A percentile compares a stretch with the other conserved stretches of the same genome.
Conservation (phyloP, 2,113 vertebrate genomes). For the Odontophorus gujanensis region DNA sequence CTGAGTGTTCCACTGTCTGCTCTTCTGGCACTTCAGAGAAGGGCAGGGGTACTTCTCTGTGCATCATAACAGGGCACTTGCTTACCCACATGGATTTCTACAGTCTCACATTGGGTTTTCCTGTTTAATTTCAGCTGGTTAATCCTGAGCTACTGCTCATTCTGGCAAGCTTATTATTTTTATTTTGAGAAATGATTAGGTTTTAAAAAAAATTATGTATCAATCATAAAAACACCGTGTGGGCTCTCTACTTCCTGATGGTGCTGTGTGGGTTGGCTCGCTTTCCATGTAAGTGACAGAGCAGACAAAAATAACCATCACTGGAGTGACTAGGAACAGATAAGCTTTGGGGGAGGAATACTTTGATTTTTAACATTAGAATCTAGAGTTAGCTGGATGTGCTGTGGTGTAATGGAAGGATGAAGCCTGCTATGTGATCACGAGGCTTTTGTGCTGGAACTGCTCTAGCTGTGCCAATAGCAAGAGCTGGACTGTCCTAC, state of each 20-base stretch:
- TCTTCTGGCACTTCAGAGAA: background rate
- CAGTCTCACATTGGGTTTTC: background rate
- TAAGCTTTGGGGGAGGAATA: conserved; percentile 38
- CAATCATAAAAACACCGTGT: background rate
- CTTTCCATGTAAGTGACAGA: conserved; percentile 33
- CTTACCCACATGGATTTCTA: background rate
- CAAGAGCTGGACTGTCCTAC: background rate
- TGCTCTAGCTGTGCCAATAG: background rate
- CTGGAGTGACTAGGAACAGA: conserved; percentile 32
- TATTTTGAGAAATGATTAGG: background rate
- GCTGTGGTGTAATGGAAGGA: background rate
- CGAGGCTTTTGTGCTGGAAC: background rate
- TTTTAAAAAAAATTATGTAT: background rate
- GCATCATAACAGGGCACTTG: rapidly evolving
- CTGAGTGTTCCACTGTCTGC: background rate
- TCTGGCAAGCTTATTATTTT: background rate
- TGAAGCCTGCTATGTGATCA: background rate
- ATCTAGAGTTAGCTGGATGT: conserved; percentile 37
- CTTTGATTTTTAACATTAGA: conserved; percentile 54
- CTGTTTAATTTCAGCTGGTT: background rate
- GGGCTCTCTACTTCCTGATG: conserved; percentile 22
- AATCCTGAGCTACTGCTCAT: background rate
- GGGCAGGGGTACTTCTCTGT: background rate
- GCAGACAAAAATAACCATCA: conserved; percentile 60
- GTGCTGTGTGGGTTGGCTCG: conserved; percentile 39